Conservation (phyloP, 2,888 invertebrate species). For the Pteria penguin region DNA sequence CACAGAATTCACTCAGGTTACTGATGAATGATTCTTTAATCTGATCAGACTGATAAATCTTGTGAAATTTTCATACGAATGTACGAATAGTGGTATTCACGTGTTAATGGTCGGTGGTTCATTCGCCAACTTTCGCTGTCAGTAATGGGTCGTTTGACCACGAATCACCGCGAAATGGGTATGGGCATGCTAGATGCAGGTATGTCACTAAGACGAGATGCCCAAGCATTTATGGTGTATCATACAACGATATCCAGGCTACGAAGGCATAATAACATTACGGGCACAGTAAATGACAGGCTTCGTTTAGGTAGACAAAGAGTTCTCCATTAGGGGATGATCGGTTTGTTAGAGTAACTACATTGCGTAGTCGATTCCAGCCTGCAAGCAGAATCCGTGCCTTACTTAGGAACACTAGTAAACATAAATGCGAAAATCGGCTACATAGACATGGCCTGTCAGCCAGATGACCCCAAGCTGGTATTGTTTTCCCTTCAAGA, state of each 20-base stretch:
- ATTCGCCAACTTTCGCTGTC: no score
- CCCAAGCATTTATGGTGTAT: no score
- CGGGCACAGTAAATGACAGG: no score
- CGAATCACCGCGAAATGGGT: background rate
- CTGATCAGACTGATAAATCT: background rate
- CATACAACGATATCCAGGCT: no score
- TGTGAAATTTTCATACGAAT: no score
- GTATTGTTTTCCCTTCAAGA: conserved; percentile 9
- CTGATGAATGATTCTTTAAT: background rate
- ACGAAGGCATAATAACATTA: no score
- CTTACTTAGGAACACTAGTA: background rate
- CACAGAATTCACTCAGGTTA: background rate
- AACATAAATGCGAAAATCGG: conserved; percentile 27
- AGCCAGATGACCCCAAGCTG: conserved; percentile 22
- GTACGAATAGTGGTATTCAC: no score
- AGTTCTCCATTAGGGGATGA: background rate
- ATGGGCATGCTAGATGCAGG: background rate
- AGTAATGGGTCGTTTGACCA: background rate
- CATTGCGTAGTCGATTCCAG: background rate
- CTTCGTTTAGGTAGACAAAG: no score
- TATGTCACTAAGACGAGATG: no score
- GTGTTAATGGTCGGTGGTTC: no score
- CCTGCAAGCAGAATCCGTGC: background rate
- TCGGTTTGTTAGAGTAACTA: background rate
- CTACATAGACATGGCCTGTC: conserved; percentile 16